A percentile compares a stretch with the other conserved stretches of the same genome.
Conservation (phyloP, 1,140 invertebrate genomes). For the Scaptodrosophila lebanonensis region DNA sequence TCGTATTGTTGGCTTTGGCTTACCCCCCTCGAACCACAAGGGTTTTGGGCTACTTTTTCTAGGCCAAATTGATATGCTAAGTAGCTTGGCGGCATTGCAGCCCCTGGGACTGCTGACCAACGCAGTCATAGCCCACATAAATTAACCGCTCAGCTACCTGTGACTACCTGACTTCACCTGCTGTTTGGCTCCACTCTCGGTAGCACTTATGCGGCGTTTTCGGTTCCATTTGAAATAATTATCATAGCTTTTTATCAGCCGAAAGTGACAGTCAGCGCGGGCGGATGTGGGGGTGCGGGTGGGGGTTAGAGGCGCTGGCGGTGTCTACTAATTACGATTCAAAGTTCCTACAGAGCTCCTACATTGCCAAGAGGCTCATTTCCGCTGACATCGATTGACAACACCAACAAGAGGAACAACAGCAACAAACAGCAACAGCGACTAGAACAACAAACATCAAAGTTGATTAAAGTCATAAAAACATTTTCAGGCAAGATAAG, state of each 20-base stretch:
- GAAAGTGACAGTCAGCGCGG: constrained; percentile 31
- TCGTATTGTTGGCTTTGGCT: constrained; percentile 20
- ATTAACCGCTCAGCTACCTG: constrained; percentile 33
- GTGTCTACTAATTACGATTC: constrained; percentile 50
- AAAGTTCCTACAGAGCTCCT: constrained; percentile 19
- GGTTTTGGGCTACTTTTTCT: constrained; percentile 10
- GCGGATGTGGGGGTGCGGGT: neutral
- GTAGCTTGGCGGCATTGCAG: constrained; percentile 33
- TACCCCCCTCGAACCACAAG: neutral
- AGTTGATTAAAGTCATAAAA: neutral
- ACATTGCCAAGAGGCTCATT: constrained; percentile 32
- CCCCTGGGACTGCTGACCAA: neutral
- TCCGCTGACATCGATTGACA: constrained; percentile 45
- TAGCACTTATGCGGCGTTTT: neutral
- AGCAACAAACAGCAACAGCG: neutral
- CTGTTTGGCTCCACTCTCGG: constrained; percentile 21
- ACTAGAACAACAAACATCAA: neutral
- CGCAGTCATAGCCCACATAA: constrained; percentile 20
- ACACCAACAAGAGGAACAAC: constrained; percentile 7
- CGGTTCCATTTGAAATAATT: constrained; percentile 36
- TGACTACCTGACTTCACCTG: constrained; percentile 43
- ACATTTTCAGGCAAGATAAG: constrained; percentile 3
- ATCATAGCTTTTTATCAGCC: constrained; percentile 64
- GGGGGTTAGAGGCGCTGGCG: neutral
- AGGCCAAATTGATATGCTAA: constrained; percentile 67